phyloP scores from a whole-genome alignment of 2,113 vertebrate species.

The Bos javanicus region DNA sequence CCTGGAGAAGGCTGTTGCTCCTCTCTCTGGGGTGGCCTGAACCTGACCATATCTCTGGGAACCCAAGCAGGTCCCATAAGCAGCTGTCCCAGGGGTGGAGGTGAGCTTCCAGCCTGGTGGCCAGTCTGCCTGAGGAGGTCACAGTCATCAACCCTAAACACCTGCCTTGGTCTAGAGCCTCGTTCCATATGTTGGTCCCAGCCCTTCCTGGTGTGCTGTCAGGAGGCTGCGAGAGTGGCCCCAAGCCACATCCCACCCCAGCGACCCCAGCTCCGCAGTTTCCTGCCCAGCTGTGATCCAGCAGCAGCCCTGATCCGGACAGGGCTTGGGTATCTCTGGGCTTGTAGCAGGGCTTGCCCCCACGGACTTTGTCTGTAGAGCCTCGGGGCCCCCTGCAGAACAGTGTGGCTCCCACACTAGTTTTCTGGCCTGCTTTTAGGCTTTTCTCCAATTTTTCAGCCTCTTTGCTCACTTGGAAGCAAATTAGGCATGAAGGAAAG shows the following conservation, averaged over 20 bases:
- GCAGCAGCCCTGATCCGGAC: conserved; percentile 43
- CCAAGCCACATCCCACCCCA: neutral
- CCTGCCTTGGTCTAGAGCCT: neutral
- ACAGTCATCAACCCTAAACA: neutral
- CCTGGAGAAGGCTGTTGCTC: neutral
- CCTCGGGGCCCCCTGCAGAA: neutral
- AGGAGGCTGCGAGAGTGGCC: neutral
- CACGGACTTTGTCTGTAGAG: neutral
- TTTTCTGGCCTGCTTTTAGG: neutral
- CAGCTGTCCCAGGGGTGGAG: neutral
- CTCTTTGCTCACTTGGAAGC: neutral
- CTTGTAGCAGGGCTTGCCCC: neutral
- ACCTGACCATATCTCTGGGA: neutral
- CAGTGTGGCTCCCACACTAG: neutral
- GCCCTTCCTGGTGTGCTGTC: neutral
- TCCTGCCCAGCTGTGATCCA: neutral
- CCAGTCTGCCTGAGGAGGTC: neutral
- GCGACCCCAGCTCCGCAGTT: neutral
- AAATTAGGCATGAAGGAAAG: conserved; percentile 50
- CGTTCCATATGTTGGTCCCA: neutral
- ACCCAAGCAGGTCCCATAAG: neutral
- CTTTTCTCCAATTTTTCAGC: neutral
- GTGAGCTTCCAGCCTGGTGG: neutral
- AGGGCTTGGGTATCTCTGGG: conserved; percentile 57
- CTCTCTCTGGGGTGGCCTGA: neutral